A percentile compares a stretch with the other conserved stretches of the same genome.
These are phyloP conservation scores for Leptinotarsa defecta DNA, from an alignment of 1,140 invertebrate species.

Conservation along the genomic window DNA sequence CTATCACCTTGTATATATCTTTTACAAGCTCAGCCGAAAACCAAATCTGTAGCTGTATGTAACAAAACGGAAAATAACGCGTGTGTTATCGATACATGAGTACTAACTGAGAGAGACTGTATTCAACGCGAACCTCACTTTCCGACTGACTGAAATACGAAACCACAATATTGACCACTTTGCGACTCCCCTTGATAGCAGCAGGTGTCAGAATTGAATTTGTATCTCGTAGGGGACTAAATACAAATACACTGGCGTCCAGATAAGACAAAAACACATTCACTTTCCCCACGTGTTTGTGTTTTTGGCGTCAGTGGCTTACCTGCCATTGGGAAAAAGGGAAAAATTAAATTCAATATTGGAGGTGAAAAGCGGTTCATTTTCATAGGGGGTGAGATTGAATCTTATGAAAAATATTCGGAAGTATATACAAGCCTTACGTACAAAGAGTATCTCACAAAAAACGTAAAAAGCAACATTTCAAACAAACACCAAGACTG, in stretches of 20 bases:
- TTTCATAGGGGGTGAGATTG: no score
- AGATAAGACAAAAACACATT: constrained; percentile 7
- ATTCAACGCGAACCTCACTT: background rate
- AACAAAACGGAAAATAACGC: background rate
- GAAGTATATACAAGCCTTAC: no score
- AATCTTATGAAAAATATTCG: no score
- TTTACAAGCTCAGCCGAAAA: no score
- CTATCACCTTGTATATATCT: background rate
- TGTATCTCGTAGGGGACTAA: constrained; percentile 12
- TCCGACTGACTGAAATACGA: constrained; percentile 10
- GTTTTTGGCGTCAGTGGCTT: background rate
- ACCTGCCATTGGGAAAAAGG: background rate
- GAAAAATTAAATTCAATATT: no score
- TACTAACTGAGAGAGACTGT: background rate
- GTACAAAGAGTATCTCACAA: no score
- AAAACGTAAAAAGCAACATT: no score
- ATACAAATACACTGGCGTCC: constrained; percentile 13
- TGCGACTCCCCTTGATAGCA: constrained; percentile 20
- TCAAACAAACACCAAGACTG: no score
- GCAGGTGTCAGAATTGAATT: constrained; percentile 23
- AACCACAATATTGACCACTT: constrained; percentile 25
- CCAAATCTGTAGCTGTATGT: no score
- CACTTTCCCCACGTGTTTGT: background rate
- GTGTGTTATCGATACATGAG: background rate
- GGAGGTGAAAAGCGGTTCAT: no score